A percentile compares a stretch with the other conserved stretches of the same genome.
Conservation (phyloP, 1,140 invertebrate species). For the Chironomus striatipennis region DNA sequence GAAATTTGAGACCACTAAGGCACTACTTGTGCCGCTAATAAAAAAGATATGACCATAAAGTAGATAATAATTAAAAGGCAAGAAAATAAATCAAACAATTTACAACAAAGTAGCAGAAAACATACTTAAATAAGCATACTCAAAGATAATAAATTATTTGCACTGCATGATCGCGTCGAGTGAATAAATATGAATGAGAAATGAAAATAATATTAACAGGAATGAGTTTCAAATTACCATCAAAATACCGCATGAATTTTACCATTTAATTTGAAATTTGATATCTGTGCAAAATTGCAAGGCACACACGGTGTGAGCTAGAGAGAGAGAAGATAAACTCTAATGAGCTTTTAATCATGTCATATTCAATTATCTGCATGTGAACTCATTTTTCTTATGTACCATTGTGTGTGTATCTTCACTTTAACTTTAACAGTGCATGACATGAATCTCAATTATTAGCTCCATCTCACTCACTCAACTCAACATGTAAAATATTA, state of each 20-base stretch:
- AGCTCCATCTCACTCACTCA: background rate
- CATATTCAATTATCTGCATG: constrained; percentile 13
- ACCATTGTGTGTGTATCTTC: background rate
- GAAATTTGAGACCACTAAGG: too few relatives aligned
- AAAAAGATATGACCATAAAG: too few relatives aligned
- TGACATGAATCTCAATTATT: background rate
- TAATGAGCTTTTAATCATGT: constrained; percentile 20
- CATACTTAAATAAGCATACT: background rate
- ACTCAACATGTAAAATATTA: background rate
- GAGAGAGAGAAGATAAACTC: background rate
- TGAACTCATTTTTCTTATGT: background rate
- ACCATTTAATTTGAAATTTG: background rate
- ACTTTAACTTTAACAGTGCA: background rate
- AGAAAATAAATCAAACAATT: background rate
- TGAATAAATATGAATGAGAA: too few relatives aligned
- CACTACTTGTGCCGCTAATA: too few relatives aligned
- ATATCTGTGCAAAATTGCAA: background rate
- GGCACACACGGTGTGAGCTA: background rate
- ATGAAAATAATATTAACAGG: background rate
- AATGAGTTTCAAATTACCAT: background rate
- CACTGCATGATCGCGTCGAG: background rate
- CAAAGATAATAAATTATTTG: background rate
- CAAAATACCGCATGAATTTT: background rate
- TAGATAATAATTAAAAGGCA: too few relatives aligned
- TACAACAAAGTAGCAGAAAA: background rate